Percentiles rank a stretch among this genome's conserved stretches.
These are phyloP conservation scores for Graptemys geographica DNA, from an alignment of 2,797 vertebrate species.

Conservation along the genomic window DNA sequence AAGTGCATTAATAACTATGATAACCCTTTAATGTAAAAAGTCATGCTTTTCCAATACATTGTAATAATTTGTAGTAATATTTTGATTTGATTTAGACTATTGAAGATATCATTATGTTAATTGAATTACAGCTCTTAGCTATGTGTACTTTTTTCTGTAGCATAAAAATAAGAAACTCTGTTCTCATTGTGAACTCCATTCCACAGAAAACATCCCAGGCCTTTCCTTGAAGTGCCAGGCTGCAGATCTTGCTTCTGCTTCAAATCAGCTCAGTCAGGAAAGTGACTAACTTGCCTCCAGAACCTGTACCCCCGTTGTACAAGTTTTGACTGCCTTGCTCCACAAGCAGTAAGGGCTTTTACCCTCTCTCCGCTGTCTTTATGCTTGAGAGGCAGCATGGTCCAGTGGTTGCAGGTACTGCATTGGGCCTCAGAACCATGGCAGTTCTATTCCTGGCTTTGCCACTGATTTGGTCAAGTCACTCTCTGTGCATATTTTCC, in stretches of 20 bases:
- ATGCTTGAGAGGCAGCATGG: constrained; percentile 42
- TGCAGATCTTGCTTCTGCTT: constrained; percentile 30
- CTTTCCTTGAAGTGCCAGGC: not conserved
- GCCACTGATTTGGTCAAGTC: constrained; percentile 25
- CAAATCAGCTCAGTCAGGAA: not conserved
- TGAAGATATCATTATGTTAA: not conserved
- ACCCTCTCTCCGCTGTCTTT: constrained; percentile 15
- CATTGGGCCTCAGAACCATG: not conserved
- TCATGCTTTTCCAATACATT: not conserved
- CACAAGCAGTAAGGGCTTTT: not conserved
- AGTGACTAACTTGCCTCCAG: constrained; percentile 1
- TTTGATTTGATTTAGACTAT: not conserved
- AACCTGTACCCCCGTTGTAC: not conserved
- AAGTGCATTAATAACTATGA: not conserved
- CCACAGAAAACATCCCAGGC: not conserved
- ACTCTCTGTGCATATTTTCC: accelerated
- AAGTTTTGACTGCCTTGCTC: constrained; percentile 40
- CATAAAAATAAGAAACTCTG: not conserved
- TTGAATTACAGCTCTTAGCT: not conserved
- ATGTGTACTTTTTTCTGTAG: not conserved
- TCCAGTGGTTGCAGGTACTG: constrained; percentile 17
- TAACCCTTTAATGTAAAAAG: not conserved
- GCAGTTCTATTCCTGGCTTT: not conserved
- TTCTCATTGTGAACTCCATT: not conserved
- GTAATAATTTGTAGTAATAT: not conserved